These are phyloP conservation scores for Patella vulgata DNA, from an alignment of 1,140 invertebrate species.

Conservation along the genomic window DNA sequence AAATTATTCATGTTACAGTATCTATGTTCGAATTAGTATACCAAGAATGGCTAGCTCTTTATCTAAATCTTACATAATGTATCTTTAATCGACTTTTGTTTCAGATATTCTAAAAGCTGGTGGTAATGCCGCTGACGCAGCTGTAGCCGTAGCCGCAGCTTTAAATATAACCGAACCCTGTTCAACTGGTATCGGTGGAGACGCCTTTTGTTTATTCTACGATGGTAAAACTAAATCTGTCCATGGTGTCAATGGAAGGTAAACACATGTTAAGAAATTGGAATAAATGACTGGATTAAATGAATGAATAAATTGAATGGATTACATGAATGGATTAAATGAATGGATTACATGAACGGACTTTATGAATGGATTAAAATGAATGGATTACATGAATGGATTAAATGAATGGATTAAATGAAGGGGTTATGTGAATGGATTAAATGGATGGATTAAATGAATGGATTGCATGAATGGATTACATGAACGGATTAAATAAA, in stretches of 20 bases:
- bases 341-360: too few species aligned
- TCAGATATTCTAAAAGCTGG: constrained; percentile 64
- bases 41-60: too few species aligned
- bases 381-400: too few species aligned
- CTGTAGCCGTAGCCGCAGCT: constrained; percentile 66
- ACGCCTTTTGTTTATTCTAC: constrained; percentile 66
- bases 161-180: constrained; percentile 66
- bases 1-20: too few species aligned
- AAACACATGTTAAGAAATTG: constrained; percentile 3
- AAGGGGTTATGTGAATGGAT: too few species aligned
- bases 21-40: too few species aligned
- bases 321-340: too few species aligned
- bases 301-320: not conserved
- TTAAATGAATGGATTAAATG: too few species aligned
- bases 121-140: constrained; percentile 70
- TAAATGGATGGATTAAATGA: too few species aligned
- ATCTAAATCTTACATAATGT: not conserved
- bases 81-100: constrained; percentile 6
- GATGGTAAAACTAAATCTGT: constrained; percentile 54
- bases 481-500: too few species aligned
- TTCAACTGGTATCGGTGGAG: constrained; percentile 67
- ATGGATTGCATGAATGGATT: too few species aligned
- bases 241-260: constrained; percentile 62
- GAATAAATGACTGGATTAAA: too few species aligned
- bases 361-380: not conserved